A percentile compares a stretch with the other conserved stretches of the same genome.
Conservation (phyloP, 2,797 vertebrate genomes). For the Ptychobarbus kaznakovi region DNA sequence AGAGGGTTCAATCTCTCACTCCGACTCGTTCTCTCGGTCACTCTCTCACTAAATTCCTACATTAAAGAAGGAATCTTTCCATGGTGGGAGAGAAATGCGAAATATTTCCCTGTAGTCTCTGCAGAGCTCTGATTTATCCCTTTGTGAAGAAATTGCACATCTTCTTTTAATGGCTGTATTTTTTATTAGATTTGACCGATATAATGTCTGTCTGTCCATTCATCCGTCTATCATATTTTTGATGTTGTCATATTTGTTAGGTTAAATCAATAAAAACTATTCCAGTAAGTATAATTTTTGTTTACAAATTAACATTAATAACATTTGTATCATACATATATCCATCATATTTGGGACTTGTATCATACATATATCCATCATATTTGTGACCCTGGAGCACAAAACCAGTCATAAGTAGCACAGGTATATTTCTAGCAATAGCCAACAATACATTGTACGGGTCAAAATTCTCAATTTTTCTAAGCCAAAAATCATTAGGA, state of each 20-base stretch:
- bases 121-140: background rate
- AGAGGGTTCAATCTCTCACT: slow-evolving; percentile 38
- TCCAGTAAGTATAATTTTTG: too few species aligned
- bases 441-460: too few species aligned
- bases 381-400: too few species aligned
- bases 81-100: slow-evolving; percentile 2
- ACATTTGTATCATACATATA: background rate
- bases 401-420: too few species aligned
- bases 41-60: slow-evolving; percentile 13
- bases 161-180: background rate
- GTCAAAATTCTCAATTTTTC: too few species aligned
- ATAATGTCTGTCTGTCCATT: background rate
- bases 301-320: background rate
- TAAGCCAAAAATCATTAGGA: too few species aligned
- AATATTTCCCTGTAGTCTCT: slow-evolving; percentile 20
- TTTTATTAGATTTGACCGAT: background rate
- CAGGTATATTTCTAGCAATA: too few species aligned
- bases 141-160: background rate
- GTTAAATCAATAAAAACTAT: too few species aligned
- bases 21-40: background rate
- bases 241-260: background rate
- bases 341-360: background rate
- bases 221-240: background rate
- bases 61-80: slow-evolving; percentile 37
- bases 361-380: too few species aligned